These are phyloP conservation scores for Ornithorhynchus anatinus DNA, from an alignment of 2,113 vertebrate species.

Conservation along the genomic window DNA sequence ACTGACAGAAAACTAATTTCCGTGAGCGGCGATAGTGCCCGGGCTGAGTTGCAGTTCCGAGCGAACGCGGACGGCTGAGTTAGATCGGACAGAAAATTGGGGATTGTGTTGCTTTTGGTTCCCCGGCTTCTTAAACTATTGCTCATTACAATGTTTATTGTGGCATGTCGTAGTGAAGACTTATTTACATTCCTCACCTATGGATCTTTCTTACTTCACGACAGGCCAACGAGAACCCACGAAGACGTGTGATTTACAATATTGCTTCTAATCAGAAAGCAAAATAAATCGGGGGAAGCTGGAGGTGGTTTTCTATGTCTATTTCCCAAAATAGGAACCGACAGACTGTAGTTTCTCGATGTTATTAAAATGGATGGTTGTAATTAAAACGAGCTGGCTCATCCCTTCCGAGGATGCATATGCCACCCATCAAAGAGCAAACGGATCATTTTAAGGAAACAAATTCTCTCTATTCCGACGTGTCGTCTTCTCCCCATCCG, in stretches of 20 bases:
- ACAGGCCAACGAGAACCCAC: constrained; percentile 12
- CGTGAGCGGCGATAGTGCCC: not conserved
- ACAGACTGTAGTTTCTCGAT: not conserved
- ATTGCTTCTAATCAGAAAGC: constrained; percentile 23
- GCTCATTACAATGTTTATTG: constrained; percentile 38
- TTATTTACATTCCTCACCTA: constrained; percentile 46
- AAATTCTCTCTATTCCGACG: constrained; percentile 48
- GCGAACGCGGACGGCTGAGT: not conserved
- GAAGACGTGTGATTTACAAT: constrained; percentile 35
- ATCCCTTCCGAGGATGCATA: constrained; percentile 4
- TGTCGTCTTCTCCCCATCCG: constrained; percentile 53
- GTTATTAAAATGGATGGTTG: constrained; percentile 12
- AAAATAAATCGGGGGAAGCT: constrained; percentile 38
- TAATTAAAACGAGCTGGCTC: constrained; percentile 49
- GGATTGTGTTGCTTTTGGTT: not conserved
- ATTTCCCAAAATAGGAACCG: constrained; percentile 21
- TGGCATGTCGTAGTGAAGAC: constrained; percentile 20
- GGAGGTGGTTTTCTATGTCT: not conserved
- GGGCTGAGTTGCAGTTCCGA: not conserved
- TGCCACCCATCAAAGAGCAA: constrained; percentile 29
- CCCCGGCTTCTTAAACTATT: constrained; percentile 21
- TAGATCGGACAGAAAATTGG: constrained; percentile 2
- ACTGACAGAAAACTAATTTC: not conserved
- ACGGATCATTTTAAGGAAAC: constrained; percentile 47
- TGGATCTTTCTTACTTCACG: constrained; percentile 30